Evolutionary conservation across 2,113 vertebrate genomes (phyloP), one percentile per base, ranked within the genome.

Genomic region (Neomonachus schauinslandi): DNA sequence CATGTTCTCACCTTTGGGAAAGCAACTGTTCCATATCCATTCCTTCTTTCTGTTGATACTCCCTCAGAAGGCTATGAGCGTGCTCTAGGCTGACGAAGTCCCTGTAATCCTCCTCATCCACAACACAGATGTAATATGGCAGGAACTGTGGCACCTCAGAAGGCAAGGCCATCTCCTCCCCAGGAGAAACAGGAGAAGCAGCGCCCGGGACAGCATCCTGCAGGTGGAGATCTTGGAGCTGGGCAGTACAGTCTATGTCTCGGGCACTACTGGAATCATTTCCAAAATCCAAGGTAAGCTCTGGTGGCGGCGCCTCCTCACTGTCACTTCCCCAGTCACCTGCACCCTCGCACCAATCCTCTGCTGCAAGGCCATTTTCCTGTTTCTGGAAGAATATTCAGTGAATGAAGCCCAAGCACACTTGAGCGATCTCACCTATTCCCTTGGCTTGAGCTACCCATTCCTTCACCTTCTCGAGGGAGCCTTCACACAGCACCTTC

Each of bases 261-360:
- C 12, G 15, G 28, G 85, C 71, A 3, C 19, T 31, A 13, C 36
- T 10, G 2, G 81, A 82, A 16, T 71, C 77, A 89, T 77, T 87
- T 2, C 49, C 85, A 85, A 72, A 71, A 3, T 86, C 84, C 1
- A 89, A 80, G 12, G 91, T 59, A 61, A 74, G 65, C 95, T 36
- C n/a, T 0, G 72, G 77, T 55, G 85, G 5, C 89, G 96, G 14
- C 0, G 69, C 81, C 55, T 97, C 94, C 92, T 97, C 99, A 8
- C 82, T 96, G 26, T 98, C 98, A 53, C 81, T 89, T 22, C 99
- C 99, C 99, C 99, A 99, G 97, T 99, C 99, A 92, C 99, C 99
- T 4, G 99, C 99, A 74, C 98, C 99, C 14, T 98, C 99, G 96
- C 99, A 99, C 99, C 99, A 99, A 4, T 99, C 99, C 76, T 98